Conservation (phyloP, 2,797 vertebrate species). For the Nyctibius grandis region DNA sequence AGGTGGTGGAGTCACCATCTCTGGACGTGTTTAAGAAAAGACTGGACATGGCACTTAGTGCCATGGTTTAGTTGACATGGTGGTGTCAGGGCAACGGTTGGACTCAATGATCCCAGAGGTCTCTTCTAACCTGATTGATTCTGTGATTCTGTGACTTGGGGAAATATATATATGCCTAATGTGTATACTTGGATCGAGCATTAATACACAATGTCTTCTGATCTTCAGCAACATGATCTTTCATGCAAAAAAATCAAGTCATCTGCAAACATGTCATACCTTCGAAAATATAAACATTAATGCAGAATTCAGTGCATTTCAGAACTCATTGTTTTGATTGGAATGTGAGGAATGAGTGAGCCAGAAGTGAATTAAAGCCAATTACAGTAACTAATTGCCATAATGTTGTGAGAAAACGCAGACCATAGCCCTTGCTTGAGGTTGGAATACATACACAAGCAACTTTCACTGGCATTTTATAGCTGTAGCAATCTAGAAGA, state of each 20-base stretch:
- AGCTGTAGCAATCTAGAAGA: background rate
- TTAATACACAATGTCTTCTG: background rate
- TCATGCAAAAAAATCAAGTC: background rate
- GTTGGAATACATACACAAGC: background rate
- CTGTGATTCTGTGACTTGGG: too few species aligned
- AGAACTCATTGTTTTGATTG: background rate
- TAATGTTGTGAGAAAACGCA: background rate
- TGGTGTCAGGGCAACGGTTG: too few species aligned
- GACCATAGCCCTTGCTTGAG: background rate
- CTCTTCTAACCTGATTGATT: too few species aligned
- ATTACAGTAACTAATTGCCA: slow-evolving; percentile 25
- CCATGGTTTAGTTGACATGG: too few species aligned
- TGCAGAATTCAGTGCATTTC: background rate
- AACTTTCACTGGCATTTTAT: background rate
- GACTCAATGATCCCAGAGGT: too few species aligned
- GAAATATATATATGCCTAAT: background rate
- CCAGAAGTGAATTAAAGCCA: background rate
- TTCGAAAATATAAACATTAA: background rate
- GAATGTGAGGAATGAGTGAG: slow-evolving; percentile 4
- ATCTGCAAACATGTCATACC: background rate
- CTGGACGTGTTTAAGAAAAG: too few species aligned
- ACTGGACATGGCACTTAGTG: too few species aligned
- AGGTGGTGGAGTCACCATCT: too few species aligned
- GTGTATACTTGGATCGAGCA: background rate
- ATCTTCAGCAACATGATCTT: background rate